phyloP scores from a whole-genome alignment of 2,113 vertebrate species.

The Nipponia nippon region DNA sequence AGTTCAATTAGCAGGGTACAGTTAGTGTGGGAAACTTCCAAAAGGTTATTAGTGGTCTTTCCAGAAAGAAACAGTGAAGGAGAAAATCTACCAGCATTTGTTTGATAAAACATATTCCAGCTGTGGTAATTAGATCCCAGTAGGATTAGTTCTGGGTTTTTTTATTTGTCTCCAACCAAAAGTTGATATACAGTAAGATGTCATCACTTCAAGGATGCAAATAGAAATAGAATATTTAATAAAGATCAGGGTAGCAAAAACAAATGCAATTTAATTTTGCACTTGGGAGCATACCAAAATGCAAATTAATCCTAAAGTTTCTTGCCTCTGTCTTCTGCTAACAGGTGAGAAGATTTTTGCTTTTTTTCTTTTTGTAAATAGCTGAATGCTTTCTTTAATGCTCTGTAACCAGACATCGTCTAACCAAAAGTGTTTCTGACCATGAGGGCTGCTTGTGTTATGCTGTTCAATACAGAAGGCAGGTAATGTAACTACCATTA shows the following conservation, averaged over 20 bases:
- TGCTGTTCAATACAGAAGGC: not conserved
- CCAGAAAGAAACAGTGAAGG: conserved; percentile 24
- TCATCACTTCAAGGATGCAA: conserved; percentile 58
- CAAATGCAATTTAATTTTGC: conserved; percentile 61
- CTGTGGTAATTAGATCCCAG: conserved; percentile 75
- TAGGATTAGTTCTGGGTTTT: conserved; percentile 53
- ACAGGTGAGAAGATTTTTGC: conserved; percentile 26
- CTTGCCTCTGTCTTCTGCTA: conserved; percentile 58
- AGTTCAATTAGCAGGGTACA: conserved; percentile 14
- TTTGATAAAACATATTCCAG: conserved; percentile 70
- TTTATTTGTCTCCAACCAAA: conserved; percentile 15
- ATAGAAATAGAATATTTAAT: conserved; percentile 71
- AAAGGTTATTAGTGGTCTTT: conserved; percentile 22
- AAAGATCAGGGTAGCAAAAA: conserved; percentile 57
- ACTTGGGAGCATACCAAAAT: conserved; percentile 62
- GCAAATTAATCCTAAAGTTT: conserved; percentile 63
- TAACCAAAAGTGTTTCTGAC: not conserved
- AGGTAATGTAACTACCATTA: not conserved
- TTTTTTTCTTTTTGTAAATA: not conserved
- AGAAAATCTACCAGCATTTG: conserved; percentile 56
- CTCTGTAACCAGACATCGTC: not conserved
- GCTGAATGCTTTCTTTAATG: not conserved
- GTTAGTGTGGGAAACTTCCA: conserved; percentile 7
- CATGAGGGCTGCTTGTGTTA: not conserved
- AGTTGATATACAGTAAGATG: conserved; percentile 58